phyloP scores from a whole-genome alignment of 2,888 invertebrate genomes.

The Cordylochernes scorpioides region DNA sequence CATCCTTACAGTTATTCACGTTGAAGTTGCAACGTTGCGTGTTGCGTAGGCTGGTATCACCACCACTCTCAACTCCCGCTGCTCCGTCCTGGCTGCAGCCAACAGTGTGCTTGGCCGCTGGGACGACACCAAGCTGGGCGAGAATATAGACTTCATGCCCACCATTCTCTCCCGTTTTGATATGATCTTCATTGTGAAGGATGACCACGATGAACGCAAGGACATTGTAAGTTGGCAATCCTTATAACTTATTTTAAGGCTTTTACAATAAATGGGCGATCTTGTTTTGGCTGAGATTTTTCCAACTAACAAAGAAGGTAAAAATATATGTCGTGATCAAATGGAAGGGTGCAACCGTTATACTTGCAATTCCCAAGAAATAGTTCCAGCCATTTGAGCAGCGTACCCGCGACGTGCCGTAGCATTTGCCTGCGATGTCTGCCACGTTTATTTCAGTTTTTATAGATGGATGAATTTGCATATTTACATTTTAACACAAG shows the following conservation, averaged over 20 bases:
- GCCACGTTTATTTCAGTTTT: too few species aligned
- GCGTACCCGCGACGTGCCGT: too few species aligned
- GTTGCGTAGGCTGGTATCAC: constrained; percentile 65
- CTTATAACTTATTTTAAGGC: background rate
- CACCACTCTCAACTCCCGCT: constrained; percentile 87
- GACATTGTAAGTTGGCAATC: constrained; percentile 42
- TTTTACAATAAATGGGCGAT: background rate
- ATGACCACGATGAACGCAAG: constrained; percentile 60
- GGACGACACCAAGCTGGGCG: constrained; percentile 93
- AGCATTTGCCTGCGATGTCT: too few species aligned
- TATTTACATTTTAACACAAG: too few species aligned
- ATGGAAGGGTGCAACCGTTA: too few species aligned
- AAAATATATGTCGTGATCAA: too few species aligned
- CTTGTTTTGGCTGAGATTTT: background rate
- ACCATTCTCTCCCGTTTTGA: constrained; percentile 98
- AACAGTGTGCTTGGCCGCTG: constrained; percentile 94
- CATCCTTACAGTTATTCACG: background rate
- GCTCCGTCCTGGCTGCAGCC: constrained; percentile 94
- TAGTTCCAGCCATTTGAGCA: too few species aligned
- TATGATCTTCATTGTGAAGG: constrained; percentile 98
- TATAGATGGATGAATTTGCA: too few species aligned
- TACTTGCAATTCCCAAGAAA: background rate
- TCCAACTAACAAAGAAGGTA: too few species aligned
- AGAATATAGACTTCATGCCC: constrained; percentile 98
- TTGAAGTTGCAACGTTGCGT: background rate